Evolutionary conservation across 1,140 invertebrate genomes (phyloP), one percentile per base, ranked within the genome.

Genomic region (Musca vetustissima): DNA sequence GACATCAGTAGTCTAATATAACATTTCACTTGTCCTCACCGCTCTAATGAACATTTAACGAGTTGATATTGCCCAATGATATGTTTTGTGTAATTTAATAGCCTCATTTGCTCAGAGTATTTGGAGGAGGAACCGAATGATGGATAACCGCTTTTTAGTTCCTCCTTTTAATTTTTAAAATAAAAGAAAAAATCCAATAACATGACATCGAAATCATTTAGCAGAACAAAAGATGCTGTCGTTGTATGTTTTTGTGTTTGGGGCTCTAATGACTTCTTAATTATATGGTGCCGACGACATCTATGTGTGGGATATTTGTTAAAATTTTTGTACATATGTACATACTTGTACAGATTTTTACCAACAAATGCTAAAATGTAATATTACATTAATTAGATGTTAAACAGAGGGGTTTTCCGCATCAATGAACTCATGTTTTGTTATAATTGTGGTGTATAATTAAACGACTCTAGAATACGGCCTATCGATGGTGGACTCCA

Each of bases 41-140:
- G n/a, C 19, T 55, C 22, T 24, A 55, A 55, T 55, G 52, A 24
- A 55, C 24, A 55, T 55, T 55, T 55, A 55, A 55, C 52, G 52
- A 55, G 52, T 55, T 55, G 24, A 21, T 55, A 24, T 28, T 28
- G 8, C 28, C 28, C 28, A 28, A 28, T 28, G 28, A 28, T 28
- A 4, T 28, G 28, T 28, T 28, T 22, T 17, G 19, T 52, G 52
- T 55, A 55, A 55, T 22, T 55, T 55, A 55, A 55, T 55, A 55
- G 52, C 19, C 14, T 55, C 22, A 55, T 55, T 55, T 55, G 52
- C 24, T 55, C n/a, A 52, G 49, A n/a, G 49, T 17, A n/a, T n/a
- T 21, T 19, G 21, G 52, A 28, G 28, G 28, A 28, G 28, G 28
- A 28, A 28, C 28, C 3, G 28, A 3, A 28, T n/a, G 28, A 3